Evolutionary conservation across 2,888 invertebrate species (phyloP).

Genomic region (Lymantria monacha): DNA sequence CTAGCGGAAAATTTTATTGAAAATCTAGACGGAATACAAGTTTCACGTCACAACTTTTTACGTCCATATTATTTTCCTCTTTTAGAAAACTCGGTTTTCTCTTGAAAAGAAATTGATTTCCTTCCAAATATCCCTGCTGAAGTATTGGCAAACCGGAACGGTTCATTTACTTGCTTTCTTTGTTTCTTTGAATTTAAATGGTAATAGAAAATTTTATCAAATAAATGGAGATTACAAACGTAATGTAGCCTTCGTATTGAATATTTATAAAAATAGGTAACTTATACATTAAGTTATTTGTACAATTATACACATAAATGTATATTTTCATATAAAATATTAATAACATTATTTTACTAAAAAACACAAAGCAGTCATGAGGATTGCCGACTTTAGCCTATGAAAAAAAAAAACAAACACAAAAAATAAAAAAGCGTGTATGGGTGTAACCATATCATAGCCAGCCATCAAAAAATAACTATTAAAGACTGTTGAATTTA

Average conservation of each 20-base stretch:
- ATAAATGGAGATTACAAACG: neutral
- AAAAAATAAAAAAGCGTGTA: too few species aligned
- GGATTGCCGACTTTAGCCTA: too few species aligned
- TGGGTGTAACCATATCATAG: too few species aligned
- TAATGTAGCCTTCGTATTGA: neutral
- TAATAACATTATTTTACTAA: too few species aligned
- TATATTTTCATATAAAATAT: too few species aligned
- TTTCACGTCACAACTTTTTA: constrained; percentile 3
- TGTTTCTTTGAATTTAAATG: constrained; percentile 2
- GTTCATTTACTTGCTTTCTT: constrained; percentile 6
- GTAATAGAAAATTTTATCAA: neutral
- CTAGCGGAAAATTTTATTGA: constrained; percentile 15
- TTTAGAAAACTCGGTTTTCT: constrained; percentile 8
- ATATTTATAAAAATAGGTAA: neutral
- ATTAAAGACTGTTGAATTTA: too few species aligned
- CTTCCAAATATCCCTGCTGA: constrained; percentile 3
- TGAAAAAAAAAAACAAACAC: too few species aligned
- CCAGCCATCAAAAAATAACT: too few species aligned
- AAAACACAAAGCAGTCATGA: too few species aligned
- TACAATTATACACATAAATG: too few species aligned
- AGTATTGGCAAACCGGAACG: constrained; percentile 5
- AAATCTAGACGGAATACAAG: constrained; percentile 18
- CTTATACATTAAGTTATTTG: too few species aligned
- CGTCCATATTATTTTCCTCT: constrained; percentile 6
- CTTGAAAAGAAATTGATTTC: constrained; percentile 5